Evolutionary conservation across 1,140 invertebrate species (phyloP).

Genomic region (Drosophila ironensis): DNA sequence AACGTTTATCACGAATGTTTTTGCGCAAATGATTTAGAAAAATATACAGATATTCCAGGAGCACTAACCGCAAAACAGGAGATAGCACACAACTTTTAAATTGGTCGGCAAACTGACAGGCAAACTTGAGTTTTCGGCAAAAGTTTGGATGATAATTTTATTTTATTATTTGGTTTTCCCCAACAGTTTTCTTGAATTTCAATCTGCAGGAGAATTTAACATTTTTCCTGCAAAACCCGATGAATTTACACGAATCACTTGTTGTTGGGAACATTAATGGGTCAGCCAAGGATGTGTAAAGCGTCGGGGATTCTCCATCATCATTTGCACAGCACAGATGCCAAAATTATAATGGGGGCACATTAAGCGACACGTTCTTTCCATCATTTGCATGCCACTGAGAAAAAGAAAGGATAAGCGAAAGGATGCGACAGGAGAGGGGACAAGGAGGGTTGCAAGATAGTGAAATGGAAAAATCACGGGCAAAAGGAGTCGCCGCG

Average conservation of each 20-base stretch:
- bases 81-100: constrained; percentile 18
- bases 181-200: background rate
- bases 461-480: constrained; percentile 11
- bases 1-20: constrained; percentile 32
- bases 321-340: constrained; percentile 56
- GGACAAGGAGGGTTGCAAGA: no score
- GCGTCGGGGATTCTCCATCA: background rate
- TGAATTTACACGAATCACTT: no score
- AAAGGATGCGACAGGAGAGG: background rate
- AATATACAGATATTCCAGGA: constrained; percentile 17
- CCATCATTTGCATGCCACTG: constrained; percentile 61
- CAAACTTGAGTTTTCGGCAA: no score
- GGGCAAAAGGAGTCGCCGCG: constrained; percentile 7
- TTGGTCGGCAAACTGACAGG: no score
- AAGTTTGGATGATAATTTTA: constrained; percentile 8
- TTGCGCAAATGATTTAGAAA: constrained; percentile 46
- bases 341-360: constrained; percentile 73
- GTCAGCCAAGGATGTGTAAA: no score
- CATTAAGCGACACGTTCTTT: constrained; percentile 68
- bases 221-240: no score
- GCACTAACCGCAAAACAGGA: constrained; percentile 14
- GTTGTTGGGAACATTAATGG: no score
- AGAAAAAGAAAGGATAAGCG: background rate
- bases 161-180: no score
- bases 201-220: no score